Conservation (phyloP, 2,113 vertebrate species). For the Pycnonotus jocosus region DNA sequence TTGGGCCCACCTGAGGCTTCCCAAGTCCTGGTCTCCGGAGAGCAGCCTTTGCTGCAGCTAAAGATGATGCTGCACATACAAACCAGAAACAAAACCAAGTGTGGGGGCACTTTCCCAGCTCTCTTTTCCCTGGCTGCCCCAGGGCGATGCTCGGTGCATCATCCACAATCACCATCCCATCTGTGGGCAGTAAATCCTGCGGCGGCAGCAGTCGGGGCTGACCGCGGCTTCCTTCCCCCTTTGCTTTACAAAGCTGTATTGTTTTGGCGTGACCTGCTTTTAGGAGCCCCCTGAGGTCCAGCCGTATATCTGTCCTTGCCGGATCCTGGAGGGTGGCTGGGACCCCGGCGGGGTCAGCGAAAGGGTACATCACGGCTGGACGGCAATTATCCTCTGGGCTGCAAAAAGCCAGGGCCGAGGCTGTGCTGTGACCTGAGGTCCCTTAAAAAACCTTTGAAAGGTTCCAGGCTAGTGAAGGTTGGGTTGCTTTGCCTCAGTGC, state of each 20-base stretch:
- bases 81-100: background rate
- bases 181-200: conserved; percentile 14
- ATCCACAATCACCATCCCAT: background rate
- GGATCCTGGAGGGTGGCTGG: background rate
- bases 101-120: background rate
- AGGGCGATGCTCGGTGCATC: background rate
- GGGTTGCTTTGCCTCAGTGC: background rate
- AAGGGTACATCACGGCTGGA: conserved; percentile 3
- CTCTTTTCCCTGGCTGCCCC: background rate
- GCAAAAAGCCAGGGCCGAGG: background rate
- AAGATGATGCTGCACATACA: background rate
- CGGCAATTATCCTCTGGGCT: background rate
- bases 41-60: background rate
- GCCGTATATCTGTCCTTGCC: conserved; percentile 19
- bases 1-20: background rate
- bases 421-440: background rate
- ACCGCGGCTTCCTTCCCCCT: accelerated
- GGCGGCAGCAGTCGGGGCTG: accelerated
- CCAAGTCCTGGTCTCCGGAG: accelerated
- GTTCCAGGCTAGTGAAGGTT: background rate
- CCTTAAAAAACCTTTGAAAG: background rate
- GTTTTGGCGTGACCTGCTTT: conserved; percentile 13
- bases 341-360: background rate
- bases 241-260: conserved; percentile 46
- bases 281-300: background rate